These are phyloP conservation scores for Henricia sp. DNA, from an alignment of 53 echinoderm and acorn worm genomes.

Conservation along the genomic window DNA sequence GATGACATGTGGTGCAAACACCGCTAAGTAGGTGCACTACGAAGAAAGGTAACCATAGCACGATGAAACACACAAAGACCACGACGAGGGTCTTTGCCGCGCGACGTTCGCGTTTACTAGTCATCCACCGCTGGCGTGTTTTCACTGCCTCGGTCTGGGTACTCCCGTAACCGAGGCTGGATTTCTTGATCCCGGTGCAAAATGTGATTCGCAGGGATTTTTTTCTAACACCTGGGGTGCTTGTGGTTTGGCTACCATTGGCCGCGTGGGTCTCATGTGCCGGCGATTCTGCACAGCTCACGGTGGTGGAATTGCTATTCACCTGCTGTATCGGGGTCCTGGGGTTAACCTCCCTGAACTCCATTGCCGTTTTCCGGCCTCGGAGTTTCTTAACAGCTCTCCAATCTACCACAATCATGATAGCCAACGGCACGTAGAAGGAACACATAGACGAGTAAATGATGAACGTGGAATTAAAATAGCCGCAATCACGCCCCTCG, in stretches of 20 bases:
- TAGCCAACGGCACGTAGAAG: constrained; percentile 92
- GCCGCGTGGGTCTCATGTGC: constrained; percentile 39
- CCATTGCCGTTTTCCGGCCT: constrained; percentile 69
- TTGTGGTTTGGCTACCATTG: constrained; percentile 31
- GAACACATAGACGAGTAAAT: constrained; percentile 99
- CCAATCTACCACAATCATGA: constrained; percentile 98
- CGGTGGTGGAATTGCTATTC: constrained; percentile 53
- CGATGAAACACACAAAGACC: constrained; percentile 95
- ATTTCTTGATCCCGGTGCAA: constrained; percentile 52
- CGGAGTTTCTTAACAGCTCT: constrained; percentile 93
- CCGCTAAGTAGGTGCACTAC: constrained; percentile 92
- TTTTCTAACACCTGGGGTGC: constrained; percentile 35
- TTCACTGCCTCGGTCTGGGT: constrained; percentile 82
- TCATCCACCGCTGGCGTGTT: constrained; percentile 75
- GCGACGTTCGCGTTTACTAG: constrained; percentile 87
- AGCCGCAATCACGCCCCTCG: constrained; percentile 87
- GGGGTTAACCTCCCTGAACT: constrained; percentile 42
- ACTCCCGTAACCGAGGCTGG: constrained; percentile 73
- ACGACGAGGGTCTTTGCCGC: constrained; percentile 97
- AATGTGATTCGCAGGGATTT: constrained; percentile 87
- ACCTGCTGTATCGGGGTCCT: constrained; percentile 62
- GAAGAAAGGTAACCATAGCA: constrained; percentile 98
- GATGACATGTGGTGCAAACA: constrained; percentile 77
- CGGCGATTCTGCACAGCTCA: constrained; percentile 46
- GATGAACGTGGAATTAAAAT: constrained; percentile 93